Percentiles rank a stretch among this genome's conserved stretches.
Evolutionary conservation across 2,113 vertebrate species (phyloP).

Genomic region (Meles meles): DNA sequence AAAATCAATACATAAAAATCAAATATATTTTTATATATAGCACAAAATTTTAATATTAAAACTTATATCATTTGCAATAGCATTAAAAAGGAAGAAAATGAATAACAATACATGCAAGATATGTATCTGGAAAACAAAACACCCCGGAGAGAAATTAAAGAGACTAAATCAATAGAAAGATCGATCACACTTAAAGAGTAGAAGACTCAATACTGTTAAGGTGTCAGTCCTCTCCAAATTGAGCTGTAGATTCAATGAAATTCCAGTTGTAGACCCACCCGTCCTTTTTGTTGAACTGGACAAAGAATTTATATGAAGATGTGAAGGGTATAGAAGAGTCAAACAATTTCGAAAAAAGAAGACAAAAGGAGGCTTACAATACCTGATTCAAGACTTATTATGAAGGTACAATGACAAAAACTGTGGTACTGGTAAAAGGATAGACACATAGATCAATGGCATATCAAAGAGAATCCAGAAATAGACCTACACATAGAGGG

Average conservation of each 20-base stretch:
- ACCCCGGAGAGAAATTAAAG: background rate
- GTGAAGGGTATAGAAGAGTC: background rate
- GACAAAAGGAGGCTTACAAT: background rate
- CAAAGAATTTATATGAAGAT: background rate
- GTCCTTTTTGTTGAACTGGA: background rate
- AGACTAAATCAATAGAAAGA: background rate
- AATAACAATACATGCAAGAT: background rate
- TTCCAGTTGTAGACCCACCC: background rate
- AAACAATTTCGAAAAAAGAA: background rate
- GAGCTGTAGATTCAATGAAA: background rate
- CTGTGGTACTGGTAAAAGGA: background rate
- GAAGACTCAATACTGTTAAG: background rate
- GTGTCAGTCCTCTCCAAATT: background rate
- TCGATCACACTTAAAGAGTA: background rate
- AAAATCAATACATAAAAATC: background rate
- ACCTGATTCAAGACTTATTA: background rate
- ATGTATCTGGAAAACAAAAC: background rate
- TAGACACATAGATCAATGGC: background rate
- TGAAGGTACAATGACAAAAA: background rate
- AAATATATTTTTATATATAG: background rate
- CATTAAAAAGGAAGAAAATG: background rate
- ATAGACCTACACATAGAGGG: background rate
- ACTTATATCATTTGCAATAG: background rate
- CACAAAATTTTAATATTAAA: background rate
- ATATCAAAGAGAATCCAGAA: background rate